Conservation (phyloP, 2,113 vertebrate species). For the Stigmatopora argus region DNA sequence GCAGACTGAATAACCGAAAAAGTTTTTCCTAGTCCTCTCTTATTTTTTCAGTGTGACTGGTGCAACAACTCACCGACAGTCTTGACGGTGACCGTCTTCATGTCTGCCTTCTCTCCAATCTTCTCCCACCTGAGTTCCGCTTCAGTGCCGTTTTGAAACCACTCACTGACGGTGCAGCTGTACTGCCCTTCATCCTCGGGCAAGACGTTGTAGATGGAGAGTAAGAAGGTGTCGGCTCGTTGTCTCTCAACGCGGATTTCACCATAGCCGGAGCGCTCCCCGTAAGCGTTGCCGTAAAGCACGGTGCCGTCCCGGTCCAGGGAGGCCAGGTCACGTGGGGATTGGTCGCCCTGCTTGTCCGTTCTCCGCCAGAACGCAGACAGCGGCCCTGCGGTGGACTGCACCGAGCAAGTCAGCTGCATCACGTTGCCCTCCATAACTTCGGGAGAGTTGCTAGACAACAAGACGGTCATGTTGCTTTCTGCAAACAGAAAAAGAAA, state of each 20-base stretch:
- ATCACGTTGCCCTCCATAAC: slow-evolving; percentile 85
- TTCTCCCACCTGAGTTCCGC: slow-evolving; percentile 83
- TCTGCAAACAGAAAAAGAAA: slow-evolving; percentile 61
- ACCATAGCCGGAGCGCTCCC: slow-evolving; percentile 82
- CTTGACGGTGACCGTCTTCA: slow-evolving; percentile 77
- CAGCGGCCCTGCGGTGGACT: slow-evolving; percentile 72
- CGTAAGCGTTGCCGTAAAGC: slow-evolving; percentile 74
- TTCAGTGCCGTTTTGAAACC: slow-evolving; percentile 68
- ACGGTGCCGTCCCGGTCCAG: slow-evolving; percentile 83
- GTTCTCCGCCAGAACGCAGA: slow-evolving; percentile 83
- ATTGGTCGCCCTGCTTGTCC: slow-evolving; percentile 71
- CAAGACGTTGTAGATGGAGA: slow-evolving; percentile 83
- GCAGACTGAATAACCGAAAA: no score
- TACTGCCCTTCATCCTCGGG: slow-evolving; percentile 88
- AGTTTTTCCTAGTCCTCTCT: no score
- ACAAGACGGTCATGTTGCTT: slow-evolving; percentile 86
- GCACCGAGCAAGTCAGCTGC: slow-evolving; percentile 79
- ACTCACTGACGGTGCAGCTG: slow-evolving; percentile 82
- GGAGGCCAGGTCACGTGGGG: slow-evolving; percentile 75
- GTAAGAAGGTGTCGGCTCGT: slow-evolving; percentile 72
- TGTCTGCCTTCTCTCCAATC: slow-evolving; percentile 77
- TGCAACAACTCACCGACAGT: slow-evolving; percentile 80
- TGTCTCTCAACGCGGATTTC: slow-evolving; percentile 83
- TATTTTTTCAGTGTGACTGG: background rate
- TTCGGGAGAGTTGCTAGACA: slow-evolving; percentile 81